Evolutionary conservation across 2,888 invertebrate genomes (phyloP).

Genomic region (Catotricha subobsoleta): DNA sequence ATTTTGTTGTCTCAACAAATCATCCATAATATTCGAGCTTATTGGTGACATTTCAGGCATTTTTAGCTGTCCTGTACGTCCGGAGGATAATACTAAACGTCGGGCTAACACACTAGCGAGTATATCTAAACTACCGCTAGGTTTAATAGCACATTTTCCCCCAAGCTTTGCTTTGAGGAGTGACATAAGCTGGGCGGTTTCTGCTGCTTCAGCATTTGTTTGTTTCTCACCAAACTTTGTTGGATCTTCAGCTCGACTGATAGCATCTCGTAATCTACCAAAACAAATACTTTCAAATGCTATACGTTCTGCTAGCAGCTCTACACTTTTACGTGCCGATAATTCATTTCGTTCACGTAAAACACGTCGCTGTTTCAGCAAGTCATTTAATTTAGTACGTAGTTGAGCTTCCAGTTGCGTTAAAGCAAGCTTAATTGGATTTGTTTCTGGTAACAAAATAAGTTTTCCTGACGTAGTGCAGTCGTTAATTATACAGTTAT

Average conservation of each 20-base stretch:
- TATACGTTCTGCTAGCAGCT: constrained; percentile 58
- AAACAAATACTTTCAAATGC: constrained; percentile 63
- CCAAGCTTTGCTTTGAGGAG: constrained; percentile 48
- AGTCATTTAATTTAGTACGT: constrained; percentile 46
- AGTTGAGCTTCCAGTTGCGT: constrained; percentile 48
- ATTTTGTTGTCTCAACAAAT: constrained; percentile 35
- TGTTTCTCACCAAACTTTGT: constrained; percentile 39
- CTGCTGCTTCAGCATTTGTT: constrained; percentile 49
- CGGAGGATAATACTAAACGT: constrained; percentile 36
- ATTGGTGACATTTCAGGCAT: constrained; percentile 35
- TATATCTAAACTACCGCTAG: constrained; percentile 41
- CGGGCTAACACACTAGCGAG: constrained; percentile 59
- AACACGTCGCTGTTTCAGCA: constrained; percentile 46
- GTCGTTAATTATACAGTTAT: constrained; percentile 37
- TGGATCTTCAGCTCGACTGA: constrained; percentile 38
- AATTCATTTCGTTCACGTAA: constrained; percentile 48
- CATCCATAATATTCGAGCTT: constrained; percentile 25
- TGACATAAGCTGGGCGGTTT: constrained; percentile 59
- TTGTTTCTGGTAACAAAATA: constrained; percentile 32
- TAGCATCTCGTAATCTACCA: constrained; percentile 47
- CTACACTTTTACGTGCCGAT: constrained; percentile 46
- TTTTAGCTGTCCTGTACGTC: constrained; percentile 20
- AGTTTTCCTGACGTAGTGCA: constrained; percentile 13
- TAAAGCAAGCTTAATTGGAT: constrained; percentile 40
- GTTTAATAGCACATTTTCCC: constrained; percentile 32